Conservation (phyloP, 2,888 invertebrate species). For the Drosophila kuntzei region DNA sequence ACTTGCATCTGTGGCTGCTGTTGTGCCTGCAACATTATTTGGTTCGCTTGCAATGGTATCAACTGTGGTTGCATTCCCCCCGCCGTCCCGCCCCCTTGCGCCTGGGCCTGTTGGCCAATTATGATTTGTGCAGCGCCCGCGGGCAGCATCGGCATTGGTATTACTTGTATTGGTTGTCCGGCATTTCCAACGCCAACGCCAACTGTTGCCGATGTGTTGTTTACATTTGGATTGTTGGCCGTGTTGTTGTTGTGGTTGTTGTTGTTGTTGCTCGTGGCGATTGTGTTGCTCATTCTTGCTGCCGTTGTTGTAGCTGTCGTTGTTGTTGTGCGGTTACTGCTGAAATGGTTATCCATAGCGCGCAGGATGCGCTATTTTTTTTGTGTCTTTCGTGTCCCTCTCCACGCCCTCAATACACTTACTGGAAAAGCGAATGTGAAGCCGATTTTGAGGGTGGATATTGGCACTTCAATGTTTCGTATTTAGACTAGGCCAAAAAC, state of each 20-base stretch:
- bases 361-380: slow-evolving; percentile 48
- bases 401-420: slow-evolving; percentile 66
- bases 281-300: slow-evolving; percentile 65
- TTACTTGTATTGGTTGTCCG: slow-evolving; percentile 80
- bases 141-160: slow-evolving; percentile 82
- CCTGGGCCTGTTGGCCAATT: slow-evolving; percentile 82
- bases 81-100: slow-evolving; percentile 61
- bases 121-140: slow-evolving; percentile 82
- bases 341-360: slow-evolving; percentile 71
- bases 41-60: slow-evolving; percentile 83
- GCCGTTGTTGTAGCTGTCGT: slow-evolving; percentile 15
- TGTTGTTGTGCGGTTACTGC: slow-evolving; percentile 61
- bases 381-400: slow-evolving; percentile 46
- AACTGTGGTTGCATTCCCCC: slow-evolving; percentile 74
- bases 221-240: slow-evolving; percentile 16
- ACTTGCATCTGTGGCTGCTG: slow-evolving; percentile 88
- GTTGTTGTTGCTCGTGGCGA: slow-evolving; percentile 43
- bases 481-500: slow-evolving; percentile 57
- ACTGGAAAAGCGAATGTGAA: slow-evolving; percentile 86
- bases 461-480: slow-evolving; percentile 77
- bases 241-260: slow-evolving; percentile 45
- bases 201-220: slow-evolving; percentile 31
- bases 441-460: slow-evolving; percentile 83
- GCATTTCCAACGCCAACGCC: slow-evolving; percentile 29
- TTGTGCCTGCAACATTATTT: slow-evolving; percentile 84